phyloP scores from a whole-genome alignment of 2,888 invertebrate genomes.

The Nymphalis urticae region DNA sequence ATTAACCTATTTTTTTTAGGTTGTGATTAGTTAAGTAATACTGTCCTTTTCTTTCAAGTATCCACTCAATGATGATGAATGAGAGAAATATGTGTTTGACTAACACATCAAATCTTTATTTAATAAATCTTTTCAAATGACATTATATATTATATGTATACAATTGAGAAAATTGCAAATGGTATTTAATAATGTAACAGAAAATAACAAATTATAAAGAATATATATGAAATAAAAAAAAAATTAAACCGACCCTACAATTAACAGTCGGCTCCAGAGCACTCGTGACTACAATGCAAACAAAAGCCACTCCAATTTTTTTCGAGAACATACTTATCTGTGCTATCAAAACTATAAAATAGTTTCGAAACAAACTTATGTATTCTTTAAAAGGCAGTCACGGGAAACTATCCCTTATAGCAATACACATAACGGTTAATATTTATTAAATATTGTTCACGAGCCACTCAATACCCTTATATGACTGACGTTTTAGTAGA shows the following conservation, averaged over 20 bases:
- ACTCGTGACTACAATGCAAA: conserved; percentile 21
- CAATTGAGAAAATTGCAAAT: too few relatives aligned
- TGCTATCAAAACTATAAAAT: conserved; percentile 15
- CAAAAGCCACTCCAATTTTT: conserved; percentile 23
- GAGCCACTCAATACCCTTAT: conserved; percentile 20
- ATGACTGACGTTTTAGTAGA: conserved; percentile 35
- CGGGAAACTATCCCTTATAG: not conserved
- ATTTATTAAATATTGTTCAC: not conserved
- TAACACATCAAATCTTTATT: too few relatives aligned
- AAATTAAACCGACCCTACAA: conserved; percentile 27
- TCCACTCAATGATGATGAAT: too few relatives aligned
- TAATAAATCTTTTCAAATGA: too few relatives aligned
- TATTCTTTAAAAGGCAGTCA: conserved; percentile 14
- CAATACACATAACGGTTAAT: not conserved
- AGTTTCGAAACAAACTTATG: conserved; percentile 20
- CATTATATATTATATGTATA: too few relatives aligned
- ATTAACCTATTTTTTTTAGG: too few relatives aligned
- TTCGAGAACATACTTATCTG: conserved; percentile 27
- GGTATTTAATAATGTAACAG: too few relatives aligned
- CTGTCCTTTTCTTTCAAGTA: too few relatives aligned
- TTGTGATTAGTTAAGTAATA: too few relatives aligned
- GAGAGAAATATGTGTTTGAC: too few relatives aligned
- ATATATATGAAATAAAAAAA: not conserved
- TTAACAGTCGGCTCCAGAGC: conserved; percentile 21
- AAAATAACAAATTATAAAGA: too few relatives aligned